These are phyloP conservation scores for Orthosia gothica DNA, from an alignment of 2,888 invertebrate species.

Conservation along the genomic window DNA sequence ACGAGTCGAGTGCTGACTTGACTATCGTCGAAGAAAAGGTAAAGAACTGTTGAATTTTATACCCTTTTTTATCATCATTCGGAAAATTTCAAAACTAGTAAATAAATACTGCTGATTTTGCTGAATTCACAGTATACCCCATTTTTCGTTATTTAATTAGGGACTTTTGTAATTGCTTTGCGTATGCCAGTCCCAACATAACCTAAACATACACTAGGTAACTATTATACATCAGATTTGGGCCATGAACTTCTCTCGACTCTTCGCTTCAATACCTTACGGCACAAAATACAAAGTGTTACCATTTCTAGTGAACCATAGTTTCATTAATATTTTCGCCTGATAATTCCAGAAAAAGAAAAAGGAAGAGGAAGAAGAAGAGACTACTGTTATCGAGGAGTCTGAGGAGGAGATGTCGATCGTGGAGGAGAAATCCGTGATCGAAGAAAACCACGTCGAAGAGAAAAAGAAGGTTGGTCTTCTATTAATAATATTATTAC, in stretches of 20 bases:
- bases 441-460: constrained; percentile 90
- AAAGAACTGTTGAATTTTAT: constrained; percentile 17
- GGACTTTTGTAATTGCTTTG: no score
- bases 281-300: no score
- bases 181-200: no score
- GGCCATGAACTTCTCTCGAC: no score
- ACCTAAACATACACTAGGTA: no score
- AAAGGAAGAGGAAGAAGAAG: constrained; percentile 85
- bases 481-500: not conserved
- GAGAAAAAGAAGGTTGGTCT: constrained; percentile 82
- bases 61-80: not conserved
- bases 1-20: constrained; percentile 96
- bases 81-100: no score
- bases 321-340: not conserved
- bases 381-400: constrained; percentile 87
- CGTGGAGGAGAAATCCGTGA: constrained; percentile 87
- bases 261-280: no score
- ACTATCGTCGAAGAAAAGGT: constrained; percentile 93
- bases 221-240: no score
- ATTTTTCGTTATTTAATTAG: no score
- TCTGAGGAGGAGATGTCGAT: constrained; percentile 90
- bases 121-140: no score
- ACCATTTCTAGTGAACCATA: no score
- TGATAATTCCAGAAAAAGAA: constrained; percentile 88
- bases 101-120: not conserved